These are phyloP conservation scores for Siphamia tubifer DNA, from an alignment of 2,113 vertebrate species.

Conservation along the genomic window DNA sequence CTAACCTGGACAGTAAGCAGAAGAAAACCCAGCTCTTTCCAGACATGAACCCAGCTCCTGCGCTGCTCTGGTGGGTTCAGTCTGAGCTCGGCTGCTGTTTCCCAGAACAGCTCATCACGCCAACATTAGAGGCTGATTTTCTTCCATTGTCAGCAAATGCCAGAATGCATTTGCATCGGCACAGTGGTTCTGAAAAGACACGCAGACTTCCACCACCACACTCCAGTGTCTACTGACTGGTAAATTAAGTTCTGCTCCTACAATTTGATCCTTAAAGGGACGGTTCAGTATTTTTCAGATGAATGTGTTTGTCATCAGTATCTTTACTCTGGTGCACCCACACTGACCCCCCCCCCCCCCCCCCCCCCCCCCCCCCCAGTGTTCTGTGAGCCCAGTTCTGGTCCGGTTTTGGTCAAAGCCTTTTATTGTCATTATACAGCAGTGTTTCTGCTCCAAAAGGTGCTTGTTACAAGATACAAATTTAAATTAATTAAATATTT, in stretches of 20 bases:
- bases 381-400: no score
- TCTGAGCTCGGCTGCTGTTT: conserved; percentile 15
- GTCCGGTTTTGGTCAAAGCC: no score
- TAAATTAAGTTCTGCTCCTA: conserved; percentile 5
- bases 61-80: conserved; percentile 31
- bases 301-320: no score
- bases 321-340: no score
- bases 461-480: no score
- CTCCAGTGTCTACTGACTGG: conserved; percentile 3
- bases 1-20: conserved; percentile 22
- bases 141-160: conserved; percentile 74
- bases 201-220: conserved; percentile 14
- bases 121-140: conserved; percentile 63
- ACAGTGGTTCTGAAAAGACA: conserved; percentile 67
- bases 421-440: no score
- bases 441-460: no score
- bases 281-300: no score
- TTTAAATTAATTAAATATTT: no score
- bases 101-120: conserved; percentile 70
- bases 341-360: no score
- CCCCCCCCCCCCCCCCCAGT: no score
- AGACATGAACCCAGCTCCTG: conserved; percentile 29
- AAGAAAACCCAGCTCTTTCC: conserved; percentile 35
- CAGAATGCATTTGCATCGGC: conserved; percentile 72
- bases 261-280: conserved; percentile 17